Evolutionary conservation across 2,888 invertebrate genomes (phyloP).

Genomic region (Orchesella flavescens): DNA sequence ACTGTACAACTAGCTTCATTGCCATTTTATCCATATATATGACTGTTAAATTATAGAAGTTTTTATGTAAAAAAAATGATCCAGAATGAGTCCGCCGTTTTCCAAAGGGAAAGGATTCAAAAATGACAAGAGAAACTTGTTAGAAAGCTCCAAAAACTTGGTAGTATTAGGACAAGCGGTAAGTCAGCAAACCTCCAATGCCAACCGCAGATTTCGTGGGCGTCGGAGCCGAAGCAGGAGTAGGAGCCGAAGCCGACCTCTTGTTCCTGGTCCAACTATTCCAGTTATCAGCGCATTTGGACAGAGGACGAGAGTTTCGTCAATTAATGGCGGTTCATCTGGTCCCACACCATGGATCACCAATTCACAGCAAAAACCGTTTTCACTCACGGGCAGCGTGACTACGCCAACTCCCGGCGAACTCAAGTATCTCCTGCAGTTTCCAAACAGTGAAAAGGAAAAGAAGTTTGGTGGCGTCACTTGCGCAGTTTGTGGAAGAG

Average conservation of each 20-base stretch:
- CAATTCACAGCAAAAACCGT: no score
- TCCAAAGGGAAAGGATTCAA: constrained; percentile 30
- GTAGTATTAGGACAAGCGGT: constrained; percentile 22
- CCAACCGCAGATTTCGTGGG: no score
- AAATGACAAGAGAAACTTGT: constrained; percentile 37
- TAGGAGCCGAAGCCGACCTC: not conserved
- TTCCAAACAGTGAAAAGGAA: not conserved
- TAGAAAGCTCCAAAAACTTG: constrained; percentile 20
- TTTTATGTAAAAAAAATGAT: constrained; percentile 1
- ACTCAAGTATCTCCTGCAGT: not conserved
- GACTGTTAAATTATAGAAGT: not conserved
- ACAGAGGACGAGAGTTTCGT: not conserved
- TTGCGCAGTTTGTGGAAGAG: constrained; percentile 22
- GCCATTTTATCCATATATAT: no score
- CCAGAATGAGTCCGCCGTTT: constrained; percentile 10
- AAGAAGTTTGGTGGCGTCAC: not conserved
- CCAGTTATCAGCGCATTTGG: not conserved
- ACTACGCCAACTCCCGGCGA: not conserved
- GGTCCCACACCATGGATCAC: not conserved
- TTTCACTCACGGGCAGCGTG: no score
- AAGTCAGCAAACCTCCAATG: no score
- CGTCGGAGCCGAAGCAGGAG: not conserved
- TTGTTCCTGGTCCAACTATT: not conserved
- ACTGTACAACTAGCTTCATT: not conserved
- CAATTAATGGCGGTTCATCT: not conserved